Evolutionary conservation across 2,888 invertebrate genomes (phyloP), one percentile per base, ranked within the genome.

Genomic region (Mythimna albipuncta): DNA sequence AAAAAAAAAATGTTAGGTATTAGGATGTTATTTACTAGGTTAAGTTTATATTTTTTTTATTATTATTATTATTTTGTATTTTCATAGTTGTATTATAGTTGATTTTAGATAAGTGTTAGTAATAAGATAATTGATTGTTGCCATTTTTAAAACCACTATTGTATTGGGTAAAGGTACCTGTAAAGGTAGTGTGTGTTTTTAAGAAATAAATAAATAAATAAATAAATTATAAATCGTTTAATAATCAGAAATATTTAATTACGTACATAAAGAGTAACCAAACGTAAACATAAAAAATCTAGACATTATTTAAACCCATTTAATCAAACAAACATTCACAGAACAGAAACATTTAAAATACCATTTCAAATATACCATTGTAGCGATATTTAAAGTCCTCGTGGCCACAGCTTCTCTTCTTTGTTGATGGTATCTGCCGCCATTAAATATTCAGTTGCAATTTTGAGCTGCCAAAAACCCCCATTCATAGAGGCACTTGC

Each of bases 381-480:
- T 72, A 58, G 72, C 54, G 6, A 52, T 66, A 41, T 64, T 35
- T 69, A 55, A 77, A 71, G 41, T 57, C 44, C 61, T 63, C 67
- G 52, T 50, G 35, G 21, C 52, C 47, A 6, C 41, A 69, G 59
- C 52, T 21, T 55, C 57, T 66, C 68, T 54, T 26, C 77, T 84
- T 87, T 84, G 82, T 85, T 76, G 82, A 85, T 87, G 72, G 73
- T 80, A 87, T 85, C 86, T 72, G 32, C 50, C 62, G 72, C 69
- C 70, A 75, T 90, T 84, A 90, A 92, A 91, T 89, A 92, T 92
- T 89, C 90, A 91, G 84, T 81, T 82, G 88, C 91, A 92, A 92
- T 92, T 91, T 90, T 85, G 85, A 85, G 88, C 89, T 87, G 86
- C 89, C 91, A 84, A 90, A 91, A 90, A 89, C 83, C 80, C 66